These are phyloP conservation scores for Orchestia grillus DNA, from an alignment of 1,140 invertebrate genomes.

Conservation along the genomic window DNA sequence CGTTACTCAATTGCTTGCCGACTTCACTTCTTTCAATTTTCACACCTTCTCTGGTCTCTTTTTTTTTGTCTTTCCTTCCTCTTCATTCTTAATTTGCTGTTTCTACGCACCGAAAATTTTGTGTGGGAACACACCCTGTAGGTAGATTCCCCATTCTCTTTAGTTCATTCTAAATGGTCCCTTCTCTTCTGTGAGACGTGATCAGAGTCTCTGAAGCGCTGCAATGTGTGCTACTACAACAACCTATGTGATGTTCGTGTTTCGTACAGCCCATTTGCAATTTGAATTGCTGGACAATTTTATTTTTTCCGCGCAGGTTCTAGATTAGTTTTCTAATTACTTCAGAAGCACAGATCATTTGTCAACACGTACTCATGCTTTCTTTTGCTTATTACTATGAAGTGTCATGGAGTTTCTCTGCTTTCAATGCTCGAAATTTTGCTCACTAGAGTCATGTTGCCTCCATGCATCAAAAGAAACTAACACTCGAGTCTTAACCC, in stretches of 20 bases:
- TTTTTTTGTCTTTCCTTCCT: no score
- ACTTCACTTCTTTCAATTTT: no score
- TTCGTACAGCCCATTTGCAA: not conserved
- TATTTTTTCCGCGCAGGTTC: not conserved
- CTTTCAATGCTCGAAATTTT: not conserved
- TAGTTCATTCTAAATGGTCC: not conserved
- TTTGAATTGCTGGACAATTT: not conserved
- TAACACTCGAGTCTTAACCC: not conserved
- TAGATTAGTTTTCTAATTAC: slow-evolving; percentile 50
- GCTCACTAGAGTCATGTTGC: not conserved
- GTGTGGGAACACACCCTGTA: no score
- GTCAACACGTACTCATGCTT: not conserved
- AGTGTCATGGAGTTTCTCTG: slow-evolving; percentile 9
- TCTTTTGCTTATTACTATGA: not conserved
- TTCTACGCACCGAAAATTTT: no score
- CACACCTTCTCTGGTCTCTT: no score
- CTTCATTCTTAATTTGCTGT: no score
- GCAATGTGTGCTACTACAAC: not conserved
- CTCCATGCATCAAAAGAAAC: not conserved
- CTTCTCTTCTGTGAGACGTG: not conserved
- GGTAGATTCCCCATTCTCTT: no score
- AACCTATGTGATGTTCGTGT: not conserved
- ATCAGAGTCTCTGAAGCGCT: not conserved
- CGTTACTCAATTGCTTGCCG: no score
- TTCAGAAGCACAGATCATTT: slow-evolving; percentile 39